Conservation (phyloP, 2,888 invertebrate genomes). For the Agrypnus murinus region DNA sequence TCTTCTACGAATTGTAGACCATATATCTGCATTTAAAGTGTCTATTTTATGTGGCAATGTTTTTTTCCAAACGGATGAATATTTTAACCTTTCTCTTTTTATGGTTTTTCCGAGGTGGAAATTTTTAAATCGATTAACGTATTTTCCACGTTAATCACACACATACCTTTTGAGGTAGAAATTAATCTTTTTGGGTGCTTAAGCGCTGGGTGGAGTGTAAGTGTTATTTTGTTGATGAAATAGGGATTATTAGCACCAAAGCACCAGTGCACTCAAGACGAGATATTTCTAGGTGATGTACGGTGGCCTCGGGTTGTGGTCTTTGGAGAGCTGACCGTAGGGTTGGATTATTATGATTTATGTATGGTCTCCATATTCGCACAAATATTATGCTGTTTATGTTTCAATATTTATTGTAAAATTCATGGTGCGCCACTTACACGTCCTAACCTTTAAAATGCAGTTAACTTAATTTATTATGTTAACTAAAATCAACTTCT, state of each 20-base stretch:
- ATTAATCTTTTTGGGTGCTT: no score
- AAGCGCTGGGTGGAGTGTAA: background rate
- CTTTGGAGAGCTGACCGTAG: slow-evolving; percentile 52
- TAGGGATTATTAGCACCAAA: slow-evolving; percentile 41
- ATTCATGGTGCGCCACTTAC: slow-evolving; percentile 35
- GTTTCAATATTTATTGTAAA: slow-evolving; percentile 45
- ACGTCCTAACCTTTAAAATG: no score
- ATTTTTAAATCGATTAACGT: background rate
- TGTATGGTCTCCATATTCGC: slow-evolving; percentile 48
- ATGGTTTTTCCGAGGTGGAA: background rate
- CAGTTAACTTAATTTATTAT: no score
- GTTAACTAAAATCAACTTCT: no score
- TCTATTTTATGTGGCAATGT: slow-evolving; percentile 10
- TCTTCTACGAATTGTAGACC: slow-evolving; percentile 64
- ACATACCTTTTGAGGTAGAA: no score
- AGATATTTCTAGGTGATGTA: slow-evolving; percentile 50
- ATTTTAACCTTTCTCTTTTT: slow-evolving; percentile 1
- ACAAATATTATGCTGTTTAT: slow-evolving; percentile 47
- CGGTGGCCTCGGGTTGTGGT: slow-evolving; percentile 48
- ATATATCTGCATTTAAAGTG: slow-evolving; percentile 69
- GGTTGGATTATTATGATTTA: slow-evolving; percentile 51
- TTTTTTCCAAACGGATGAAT: background rate
- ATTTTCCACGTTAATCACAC: no score
- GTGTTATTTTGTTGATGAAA: slow-evolving; percentile 32
- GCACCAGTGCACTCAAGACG: slow-evolving; percentile 45